These are phyloP conservation scores for Leptopterna dolabrata DNA, from an alignment of 2,888 invertebrate species.

Conservation along the genomic window DNA sequence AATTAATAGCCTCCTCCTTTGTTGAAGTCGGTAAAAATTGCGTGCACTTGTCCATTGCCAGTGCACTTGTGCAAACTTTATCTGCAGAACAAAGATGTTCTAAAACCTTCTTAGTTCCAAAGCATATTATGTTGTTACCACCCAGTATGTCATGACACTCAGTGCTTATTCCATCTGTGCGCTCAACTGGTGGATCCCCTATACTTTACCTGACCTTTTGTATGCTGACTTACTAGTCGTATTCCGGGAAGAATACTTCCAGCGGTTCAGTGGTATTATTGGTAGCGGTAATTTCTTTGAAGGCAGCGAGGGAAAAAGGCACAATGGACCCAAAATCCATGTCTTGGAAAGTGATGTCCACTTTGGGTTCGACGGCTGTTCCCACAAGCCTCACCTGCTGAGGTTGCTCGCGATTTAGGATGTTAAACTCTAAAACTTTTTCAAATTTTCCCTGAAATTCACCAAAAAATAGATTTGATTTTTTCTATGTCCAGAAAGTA, in stretches of 20 bases:
- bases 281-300: slow-evolving; percentile 8
- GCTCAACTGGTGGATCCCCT: too few species aligned
- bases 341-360: background rate
- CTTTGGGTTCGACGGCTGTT: slow-evolving; percentile 29
- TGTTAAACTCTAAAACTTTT: slow-evolving; percentile 31
- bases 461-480: background rate
- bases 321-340: slow-evolving; percentile 23
- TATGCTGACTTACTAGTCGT: slow-evolving; percentile 10
- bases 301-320: background rate
- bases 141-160: too few species aligned
- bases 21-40: too few species aligned
- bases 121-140: too few species aligned
- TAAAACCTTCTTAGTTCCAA: too few species aligned
- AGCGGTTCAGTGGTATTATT: slow-evolving; percentile 32
- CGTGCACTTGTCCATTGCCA: too few species aligned
- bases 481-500: too few species aligned
- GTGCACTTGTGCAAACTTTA: too few species aligned
- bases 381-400: slow-evolving; percentile 35
- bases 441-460: slow-evolving; percentile 33
- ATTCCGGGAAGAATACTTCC: slow-evolving; percentile 50
- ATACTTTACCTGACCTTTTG: too few species aligned
- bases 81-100: too few species aligned
- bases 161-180: too few species aligned
- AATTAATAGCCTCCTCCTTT: too few species aligned
- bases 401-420: slow-evolving; percentile 12